phyloP scores from a whole-genome alignment of 2,797 vertebrate species.

The Cossypha polioptera region DNA sequence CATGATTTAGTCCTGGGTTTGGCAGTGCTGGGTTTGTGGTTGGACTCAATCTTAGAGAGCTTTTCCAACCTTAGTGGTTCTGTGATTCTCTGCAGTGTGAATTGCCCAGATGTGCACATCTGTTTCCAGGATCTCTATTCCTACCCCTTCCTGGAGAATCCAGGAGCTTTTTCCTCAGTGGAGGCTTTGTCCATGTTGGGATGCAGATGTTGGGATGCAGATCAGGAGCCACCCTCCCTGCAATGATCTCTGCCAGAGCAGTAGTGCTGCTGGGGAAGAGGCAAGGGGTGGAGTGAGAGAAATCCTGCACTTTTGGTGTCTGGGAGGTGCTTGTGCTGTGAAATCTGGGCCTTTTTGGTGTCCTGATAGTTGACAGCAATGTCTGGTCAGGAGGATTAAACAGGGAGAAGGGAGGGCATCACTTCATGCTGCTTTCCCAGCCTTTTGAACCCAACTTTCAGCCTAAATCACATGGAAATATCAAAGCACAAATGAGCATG shows the following conservation, averaged over 20 bases:
- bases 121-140: background rate
- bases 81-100: background rate
- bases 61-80: background rate
- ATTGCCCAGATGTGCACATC: fast-evolving
- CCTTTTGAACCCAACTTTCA: background rate
- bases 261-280: background rate
- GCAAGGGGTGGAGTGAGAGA: background rate
- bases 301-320: background rate
- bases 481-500: background rate
- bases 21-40: background rate
- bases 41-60: fast-evolving
- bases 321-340: background rate
- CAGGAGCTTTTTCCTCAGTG: background rate
- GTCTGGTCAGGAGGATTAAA: background rate
- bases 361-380: background rate
- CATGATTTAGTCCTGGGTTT: background rate
- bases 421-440: background rate
- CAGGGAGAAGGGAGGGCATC: background rate
- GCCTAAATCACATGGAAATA: background rate
- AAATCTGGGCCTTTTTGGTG: background rate
- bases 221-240: background rate
- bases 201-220: background rate
- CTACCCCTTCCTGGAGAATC: background rate
- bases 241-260: background rate
- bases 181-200: background rate